Conservation (phyloP, 2,113 vertebrate species). For the Hystrix brachyura region DNA sequence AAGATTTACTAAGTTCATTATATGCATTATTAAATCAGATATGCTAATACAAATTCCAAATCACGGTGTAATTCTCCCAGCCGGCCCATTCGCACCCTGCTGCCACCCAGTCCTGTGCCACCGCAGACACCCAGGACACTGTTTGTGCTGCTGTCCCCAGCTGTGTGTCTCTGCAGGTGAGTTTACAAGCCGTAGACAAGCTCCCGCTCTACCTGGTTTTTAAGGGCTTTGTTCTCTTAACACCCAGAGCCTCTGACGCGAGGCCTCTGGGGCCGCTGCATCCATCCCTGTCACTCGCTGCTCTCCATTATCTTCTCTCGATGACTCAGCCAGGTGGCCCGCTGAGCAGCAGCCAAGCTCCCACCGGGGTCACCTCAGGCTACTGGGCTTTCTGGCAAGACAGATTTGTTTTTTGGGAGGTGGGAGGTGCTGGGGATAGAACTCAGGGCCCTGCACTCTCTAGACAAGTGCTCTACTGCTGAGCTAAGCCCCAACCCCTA, state of each 20-base stretch:
- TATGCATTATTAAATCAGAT: neutral
- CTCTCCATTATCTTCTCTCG: slow-evolving; percentile 5
- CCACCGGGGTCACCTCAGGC: neutral
- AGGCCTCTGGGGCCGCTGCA: neutral
- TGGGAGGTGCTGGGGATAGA: no score
- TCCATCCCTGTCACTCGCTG: neutral
- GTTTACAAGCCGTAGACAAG: neutral
- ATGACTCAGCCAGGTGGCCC: neutral
- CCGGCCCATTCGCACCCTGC: rapidly evolving
- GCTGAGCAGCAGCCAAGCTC: rapidly evolving
- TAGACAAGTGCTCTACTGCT: no score
- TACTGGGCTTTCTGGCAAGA: neutral
- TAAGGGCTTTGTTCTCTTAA: neutral
- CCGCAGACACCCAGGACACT: neutral
- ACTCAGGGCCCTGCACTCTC: no score
- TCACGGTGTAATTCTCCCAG: rapidly evolving
- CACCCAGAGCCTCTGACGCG: neutral
- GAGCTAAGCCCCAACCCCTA: no score
- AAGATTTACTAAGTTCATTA: neutral
- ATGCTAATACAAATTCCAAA: neutral
- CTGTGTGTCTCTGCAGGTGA: neutral
- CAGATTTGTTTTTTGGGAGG: neutral
- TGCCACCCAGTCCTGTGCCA: neutral
- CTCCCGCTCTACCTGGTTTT: neutral
- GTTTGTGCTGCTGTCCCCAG: neutral